Evolutionary conservation across 2,888 invertebrate genomes (phyloP).

Genomic region (Syritta pipiens): DNA sequence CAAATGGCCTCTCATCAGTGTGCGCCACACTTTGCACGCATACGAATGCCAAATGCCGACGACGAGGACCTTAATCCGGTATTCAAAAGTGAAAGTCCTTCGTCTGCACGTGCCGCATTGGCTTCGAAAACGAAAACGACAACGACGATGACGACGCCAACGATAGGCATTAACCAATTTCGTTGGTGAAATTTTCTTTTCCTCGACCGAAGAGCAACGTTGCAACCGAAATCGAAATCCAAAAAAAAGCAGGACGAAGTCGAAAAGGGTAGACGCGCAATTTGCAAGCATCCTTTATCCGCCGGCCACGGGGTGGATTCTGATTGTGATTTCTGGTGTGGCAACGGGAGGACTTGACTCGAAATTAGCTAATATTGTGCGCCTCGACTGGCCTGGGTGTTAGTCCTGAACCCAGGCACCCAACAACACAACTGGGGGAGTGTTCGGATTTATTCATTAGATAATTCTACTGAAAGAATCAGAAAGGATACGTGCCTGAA

Average conservation of each 20-base stretch:
- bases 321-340: constrained; percentile 42
- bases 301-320: constrained; percentile 11
- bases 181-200: constrained; percentile 27
- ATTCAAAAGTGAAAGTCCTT: constrained; percentile 54
- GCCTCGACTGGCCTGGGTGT: constrained; percentile 25
- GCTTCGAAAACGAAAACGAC: too few species aligned
- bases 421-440: constrained; percentile 22
- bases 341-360: constrained; percentile 15
- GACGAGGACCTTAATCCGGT: constrained; percentile 19
- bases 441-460: constrained; percentile 60
- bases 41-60: constrained; percentile 10
- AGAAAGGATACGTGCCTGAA: constrained; percentile 48
- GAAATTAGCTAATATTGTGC: constrained; percentile 66
- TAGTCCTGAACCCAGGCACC: background rate
- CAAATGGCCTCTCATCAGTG: constrained; percentile 38
- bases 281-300: constrained; percentile 58
- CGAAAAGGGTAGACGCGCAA: constrained; percentile 64
- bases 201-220: too few species aligned
- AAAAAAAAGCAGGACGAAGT: constrained; percentile 22
- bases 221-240: too few species aligned
- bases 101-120: constrained; percentile 63
- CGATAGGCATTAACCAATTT: constrained; percentile 48
- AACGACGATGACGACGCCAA: too few species aligned
- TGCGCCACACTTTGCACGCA: constrained; percentile 28
- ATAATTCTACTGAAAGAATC: constrained; percentile 62